These are phyloP conservation scores for Prunella fulvescens DNA, from an alignment of 2,113 vertebrate species.

Conservation along the genomic window DNA sequence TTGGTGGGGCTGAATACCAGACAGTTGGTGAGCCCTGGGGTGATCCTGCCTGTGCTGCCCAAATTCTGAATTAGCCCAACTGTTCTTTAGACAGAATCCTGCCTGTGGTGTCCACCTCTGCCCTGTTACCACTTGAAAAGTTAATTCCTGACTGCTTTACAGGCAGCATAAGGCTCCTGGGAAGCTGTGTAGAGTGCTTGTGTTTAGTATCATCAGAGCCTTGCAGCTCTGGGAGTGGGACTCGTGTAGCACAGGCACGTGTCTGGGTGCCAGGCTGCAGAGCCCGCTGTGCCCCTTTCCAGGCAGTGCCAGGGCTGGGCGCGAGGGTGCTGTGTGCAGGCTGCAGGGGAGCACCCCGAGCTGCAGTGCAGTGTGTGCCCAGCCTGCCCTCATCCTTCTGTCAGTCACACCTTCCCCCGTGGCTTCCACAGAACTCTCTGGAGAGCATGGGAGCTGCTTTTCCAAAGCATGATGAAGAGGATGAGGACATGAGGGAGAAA, in stretches of 20 bases:
- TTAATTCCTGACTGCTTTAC: not conserved
- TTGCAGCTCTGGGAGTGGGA: not conserved
- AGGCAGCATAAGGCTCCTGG: not conserved
- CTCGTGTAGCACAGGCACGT: fast-evolving
- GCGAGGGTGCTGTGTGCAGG: not conserved
- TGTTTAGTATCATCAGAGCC: not conserved
- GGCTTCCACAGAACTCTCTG: slow-evolving; percentile 76
- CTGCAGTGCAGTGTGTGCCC: not conserved
- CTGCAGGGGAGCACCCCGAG: not conserved
- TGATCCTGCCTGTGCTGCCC: not conserved
- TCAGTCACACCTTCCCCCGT: not conserved
- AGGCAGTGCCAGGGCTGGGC: fast-evolving
- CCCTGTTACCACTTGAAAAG: not conserved
- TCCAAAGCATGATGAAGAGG: slow-evolving; percentile 69
- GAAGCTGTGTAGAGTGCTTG: not conserved
- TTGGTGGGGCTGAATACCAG: not conserved
- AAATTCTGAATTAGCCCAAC: not conserved
- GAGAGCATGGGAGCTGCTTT: slow-evolving; percentile 67
- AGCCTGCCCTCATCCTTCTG: not conserved
- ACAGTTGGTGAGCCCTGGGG: not conserved
- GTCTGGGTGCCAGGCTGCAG: not conserved
- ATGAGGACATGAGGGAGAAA: slow-evolving; percentile 80
- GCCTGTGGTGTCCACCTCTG: not conserved
- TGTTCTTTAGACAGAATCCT: not conserved
- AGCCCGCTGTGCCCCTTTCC: not conserved